A percentile compares a stretch with the other conserved stretches of the same genome.
These are phyloP conservation scores for Pseudomugil gertrudae DNA, from an alignment of 2,797 vertebrate genomes.

Conservation along the genomic window DNA sequence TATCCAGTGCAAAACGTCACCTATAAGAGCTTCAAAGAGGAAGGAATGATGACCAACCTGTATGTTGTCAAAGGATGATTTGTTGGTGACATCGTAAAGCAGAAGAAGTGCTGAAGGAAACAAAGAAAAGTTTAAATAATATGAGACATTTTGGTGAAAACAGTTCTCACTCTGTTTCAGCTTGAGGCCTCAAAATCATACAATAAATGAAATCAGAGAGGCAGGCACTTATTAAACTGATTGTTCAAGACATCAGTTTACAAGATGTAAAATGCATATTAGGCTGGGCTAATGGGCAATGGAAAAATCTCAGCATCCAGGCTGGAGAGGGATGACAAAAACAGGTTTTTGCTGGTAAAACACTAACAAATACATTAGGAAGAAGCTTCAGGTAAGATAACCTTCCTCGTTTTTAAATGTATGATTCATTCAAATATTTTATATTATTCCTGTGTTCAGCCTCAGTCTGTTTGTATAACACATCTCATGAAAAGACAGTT, in stretches of 20 bases:
- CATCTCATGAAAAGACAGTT: too few relatives aligned
- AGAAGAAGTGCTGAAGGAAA: conserved; percentile 86
- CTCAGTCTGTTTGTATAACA: not conserved
- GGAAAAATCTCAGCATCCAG: too few relatives aligned
- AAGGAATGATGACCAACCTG: conserved; percentile 73
- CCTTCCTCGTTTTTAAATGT: too few relatives aligned
- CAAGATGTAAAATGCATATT: not conserved
- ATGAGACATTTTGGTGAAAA: not conserved
- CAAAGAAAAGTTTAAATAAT: conserved; percentile 7
- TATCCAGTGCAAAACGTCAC: not conserved
- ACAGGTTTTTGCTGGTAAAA: not conserved
- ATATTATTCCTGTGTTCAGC: not conserved
- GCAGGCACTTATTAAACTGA: not conserved
- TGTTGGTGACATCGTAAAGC: conserved; percentile 94
- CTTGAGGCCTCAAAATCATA: conserved; percentile 4
- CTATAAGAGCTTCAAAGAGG: not conserved
- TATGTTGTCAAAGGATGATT: conserved; percentile 92
- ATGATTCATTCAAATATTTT: not conserved
- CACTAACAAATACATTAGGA: not conserved
- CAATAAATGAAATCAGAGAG: conserved; percentile 7
- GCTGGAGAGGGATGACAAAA: not conserved
- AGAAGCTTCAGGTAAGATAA: not conserved
- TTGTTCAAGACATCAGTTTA: not conserved
- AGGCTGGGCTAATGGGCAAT: too few relatives aligned
- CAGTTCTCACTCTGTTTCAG: conserved; percentile 7